phyloP scores from a whole-genome alignment of 1,140 invertebrate genomes.

The Globodera ellingtonae region DNA sequence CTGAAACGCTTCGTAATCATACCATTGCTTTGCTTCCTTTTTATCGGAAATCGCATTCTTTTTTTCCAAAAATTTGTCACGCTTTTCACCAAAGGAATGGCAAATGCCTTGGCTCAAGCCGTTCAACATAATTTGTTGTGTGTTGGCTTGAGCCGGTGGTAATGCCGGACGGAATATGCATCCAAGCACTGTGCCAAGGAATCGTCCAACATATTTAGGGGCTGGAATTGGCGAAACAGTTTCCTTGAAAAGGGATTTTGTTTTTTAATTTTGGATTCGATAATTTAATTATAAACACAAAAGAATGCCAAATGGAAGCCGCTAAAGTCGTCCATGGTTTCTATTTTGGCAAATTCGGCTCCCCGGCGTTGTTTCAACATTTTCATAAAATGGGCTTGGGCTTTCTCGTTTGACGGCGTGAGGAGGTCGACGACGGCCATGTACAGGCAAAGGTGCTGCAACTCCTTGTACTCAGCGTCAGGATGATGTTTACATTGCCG shows the following conservation, averaged over 20 bases:
- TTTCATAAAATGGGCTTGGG: not conserved
- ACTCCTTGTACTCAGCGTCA: not conserved
- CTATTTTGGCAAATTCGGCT: not conserved
- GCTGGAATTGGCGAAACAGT: not conserved
- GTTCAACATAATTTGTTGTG: not conserved
- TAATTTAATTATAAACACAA: too few relatives aligned
- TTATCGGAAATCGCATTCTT: too few relatives aligned
- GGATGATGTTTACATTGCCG: not conserved
- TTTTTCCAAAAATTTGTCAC: too few relatives aligned
- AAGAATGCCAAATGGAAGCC: not conserved
- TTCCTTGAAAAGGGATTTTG: not conserved
- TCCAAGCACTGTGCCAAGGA: not conserved
- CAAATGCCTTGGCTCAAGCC: not conserved
- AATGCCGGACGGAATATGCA: not conserved
- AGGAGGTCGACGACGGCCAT: not conserved
- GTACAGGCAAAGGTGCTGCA: not conserved
- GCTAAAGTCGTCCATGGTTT: not conserved
- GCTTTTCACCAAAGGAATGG: not conserved
- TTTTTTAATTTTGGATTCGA: not conserved
- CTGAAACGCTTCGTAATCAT: too few relatives aligned
- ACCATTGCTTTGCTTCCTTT: too few relatives aligned
- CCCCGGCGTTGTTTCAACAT: not conserved
- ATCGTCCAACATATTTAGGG: not conserved
- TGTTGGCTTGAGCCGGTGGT: not conserved
- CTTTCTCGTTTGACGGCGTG: not conserved